A percentile compares a stretch with the other conserved stretches of the same genome.
phyloP scores from a whole-genome alignment of 1,140 invertebrate species.

The Drosophila ercepeae region DNA sequence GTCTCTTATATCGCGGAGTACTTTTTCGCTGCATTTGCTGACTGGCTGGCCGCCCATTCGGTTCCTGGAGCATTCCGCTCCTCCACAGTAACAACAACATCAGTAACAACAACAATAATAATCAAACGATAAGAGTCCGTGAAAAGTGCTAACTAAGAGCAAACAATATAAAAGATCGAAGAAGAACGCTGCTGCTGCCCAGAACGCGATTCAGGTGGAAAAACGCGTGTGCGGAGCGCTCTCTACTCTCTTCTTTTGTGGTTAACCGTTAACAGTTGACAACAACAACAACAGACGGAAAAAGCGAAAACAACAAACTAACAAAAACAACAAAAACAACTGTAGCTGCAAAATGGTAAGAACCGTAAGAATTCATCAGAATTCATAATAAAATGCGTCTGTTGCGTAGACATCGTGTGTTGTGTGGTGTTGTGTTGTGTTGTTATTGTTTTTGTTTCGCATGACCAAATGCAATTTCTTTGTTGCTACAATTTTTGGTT shows the following conservation, averaged over 20 bases:
- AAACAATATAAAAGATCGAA: slow-evolving; percentile 12
- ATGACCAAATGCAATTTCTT: slow-evolving; percentile 50
- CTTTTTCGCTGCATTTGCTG: slow-evolving; percentile 35
- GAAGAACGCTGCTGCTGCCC: not conserved
- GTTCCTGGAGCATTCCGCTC: not conserved
- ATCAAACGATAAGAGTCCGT: not conserved
- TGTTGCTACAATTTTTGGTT: slow-evolving; percentile 29
- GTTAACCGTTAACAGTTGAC: slow-evolving; percentile 12
- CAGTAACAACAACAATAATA: not conserved
- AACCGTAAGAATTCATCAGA: too few species aligned
- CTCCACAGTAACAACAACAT: too few species aligned
- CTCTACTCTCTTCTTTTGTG: slow-evolving; percentile 28
- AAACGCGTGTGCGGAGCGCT: slow-evolving; percentile 27
- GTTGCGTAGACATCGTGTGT: too few species aligned
- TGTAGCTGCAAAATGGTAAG: slow-evolving; percentile 35
- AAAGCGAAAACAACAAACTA: too few species aligned
- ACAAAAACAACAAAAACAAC: slow-evolving; percentile 22
- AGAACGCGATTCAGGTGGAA: not conserved
- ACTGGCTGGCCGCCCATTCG: slow-evolving; percentile 15
- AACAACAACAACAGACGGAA: not conserved
- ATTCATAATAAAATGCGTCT: too few species aligned
- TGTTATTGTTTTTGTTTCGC: slow-evolving; percentile 12
- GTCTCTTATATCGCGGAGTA: slow-evolving; percentile 27
- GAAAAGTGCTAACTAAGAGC: slow-evolving; percentile 3
- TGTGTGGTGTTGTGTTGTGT: too few species aligned